A percentile compares a stretch with the other conserved stretches of the same genome.
phyloP scores from a whole-genome alignment of 2,888 invertebrate genomes.

The Bombylius discolor region DNA sequence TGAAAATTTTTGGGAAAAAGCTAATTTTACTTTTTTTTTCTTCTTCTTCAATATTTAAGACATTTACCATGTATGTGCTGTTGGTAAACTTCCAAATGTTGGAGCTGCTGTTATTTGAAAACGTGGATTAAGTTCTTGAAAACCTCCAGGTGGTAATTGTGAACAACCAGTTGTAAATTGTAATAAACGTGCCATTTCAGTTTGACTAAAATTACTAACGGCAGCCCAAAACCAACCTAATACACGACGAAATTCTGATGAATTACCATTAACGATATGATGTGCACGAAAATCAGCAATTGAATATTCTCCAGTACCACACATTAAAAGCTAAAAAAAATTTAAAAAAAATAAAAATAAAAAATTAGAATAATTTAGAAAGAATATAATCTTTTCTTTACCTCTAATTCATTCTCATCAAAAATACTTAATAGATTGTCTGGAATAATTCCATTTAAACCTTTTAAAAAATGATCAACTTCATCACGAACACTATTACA shows the following conservation, averaged over 20 bases:
- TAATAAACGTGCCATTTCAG: slow-evolving; percentile 82
- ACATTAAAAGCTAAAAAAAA: slow-evolving; percentile 62
- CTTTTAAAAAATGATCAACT: slow-evolving; percentile 78
- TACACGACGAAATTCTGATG: slow-evolving; percentile 70
- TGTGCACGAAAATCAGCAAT: slow-evolving; percentile 81
- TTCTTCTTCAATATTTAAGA: not conserved
- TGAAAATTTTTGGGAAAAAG: not conserved
- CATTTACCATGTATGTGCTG: slow-evolving; percentile 81
- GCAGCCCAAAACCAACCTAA: slow-evolving; percentile 88
- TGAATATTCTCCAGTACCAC: slow-evolving; percentile 86
- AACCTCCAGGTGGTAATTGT: slow-evolving; percentile 82
- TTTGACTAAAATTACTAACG: slow-evolving; percentile 74
- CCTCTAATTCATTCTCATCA: slow-evolving; percentile 93
- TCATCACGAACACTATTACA: slow-evolving; percentile 70
- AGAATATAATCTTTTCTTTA: slow-evolving; percentile 27
- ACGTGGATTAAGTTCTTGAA: slow-evolving; percentile 76
- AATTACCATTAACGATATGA: slow-evolving; percentile 70
- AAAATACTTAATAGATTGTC: slow-evolving; percentile 87
- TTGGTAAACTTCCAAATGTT: slow-evolving; percentile 79
- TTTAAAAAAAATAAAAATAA: slow-evolving; percentile 18
- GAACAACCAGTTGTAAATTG: slow-evolving; percentile 91
- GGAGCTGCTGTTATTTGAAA: slow-evolving; percentile 88
- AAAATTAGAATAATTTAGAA: not conserved
- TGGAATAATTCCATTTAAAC: slow-evolving; percentile 81
- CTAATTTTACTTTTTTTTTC: too few relatives aligned